Percentiles rank a stretch among this genome's conserved stretches.
Evolutionary conservation across 2,888 invertebrate genomes (phyloP).

Genomic region (Pristionchus fissidentatus): DNA sequence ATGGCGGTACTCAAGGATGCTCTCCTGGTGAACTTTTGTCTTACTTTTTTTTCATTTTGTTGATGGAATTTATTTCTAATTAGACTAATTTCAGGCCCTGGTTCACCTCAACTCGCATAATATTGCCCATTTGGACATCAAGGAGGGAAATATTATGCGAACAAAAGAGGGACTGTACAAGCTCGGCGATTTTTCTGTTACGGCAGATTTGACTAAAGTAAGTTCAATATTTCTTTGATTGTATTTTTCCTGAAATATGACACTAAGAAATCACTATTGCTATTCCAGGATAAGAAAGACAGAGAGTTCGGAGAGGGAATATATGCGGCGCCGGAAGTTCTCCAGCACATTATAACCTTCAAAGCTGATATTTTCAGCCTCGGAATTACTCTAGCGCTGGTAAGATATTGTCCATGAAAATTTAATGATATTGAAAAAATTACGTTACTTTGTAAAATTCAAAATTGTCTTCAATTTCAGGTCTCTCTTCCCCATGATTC

Average conservation of each 20-base stretch:
- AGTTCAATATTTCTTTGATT: no score
- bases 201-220: not conserved
- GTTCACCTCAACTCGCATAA: not conserved
- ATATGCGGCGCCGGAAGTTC: not conserved
- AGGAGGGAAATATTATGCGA: not conserved
- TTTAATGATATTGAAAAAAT: no score
- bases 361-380: conserved; percentile 16
- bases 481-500: not conserved
- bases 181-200: not conserved
- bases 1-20: not conserved
- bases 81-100: not conserved
- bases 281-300: not conserved
- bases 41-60: no score
- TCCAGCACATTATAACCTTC: not conserved
- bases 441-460: no score
- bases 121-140: not conserved
- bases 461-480: no score
- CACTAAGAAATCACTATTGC: no score
- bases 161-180: not conserved
- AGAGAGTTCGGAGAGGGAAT: not conserved
- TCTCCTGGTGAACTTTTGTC: not conserved
- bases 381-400: not conserved
- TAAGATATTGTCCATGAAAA: no score
- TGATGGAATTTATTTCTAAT: no score
- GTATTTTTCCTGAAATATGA: no score